A percentile compares a stretch with the other conserved stretches of the same genome.
Conservation (phyloP, 30 jellyfish, hydroid and myxozoan species). For the Mastigias papua region DNA sequence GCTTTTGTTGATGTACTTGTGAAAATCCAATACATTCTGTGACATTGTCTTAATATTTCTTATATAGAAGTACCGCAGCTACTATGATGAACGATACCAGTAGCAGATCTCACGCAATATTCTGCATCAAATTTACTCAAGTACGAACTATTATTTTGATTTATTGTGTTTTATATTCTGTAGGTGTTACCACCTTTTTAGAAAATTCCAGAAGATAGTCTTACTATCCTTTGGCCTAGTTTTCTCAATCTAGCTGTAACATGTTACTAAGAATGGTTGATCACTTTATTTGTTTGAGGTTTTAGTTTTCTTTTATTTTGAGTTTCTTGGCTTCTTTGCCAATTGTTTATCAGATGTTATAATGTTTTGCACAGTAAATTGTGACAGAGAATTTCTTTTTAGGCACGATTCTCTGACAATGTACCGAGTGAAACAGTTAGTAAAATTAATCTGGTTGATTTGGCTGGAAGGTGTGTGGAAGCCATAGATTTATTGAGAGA, state of each 20-base stretch:
- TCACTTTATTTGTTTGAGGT: no score
- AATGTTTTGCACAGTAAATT: no score
- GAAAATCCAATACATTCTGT: background rate
- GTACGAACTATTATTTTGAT: slow-evolving; percentile 4
- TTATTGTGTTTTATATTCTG: no score
- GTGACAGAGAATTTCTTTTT: slow-evolving; percentile 7
- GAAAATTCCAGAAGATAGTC: no score
- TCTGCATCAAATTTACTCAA: slow-evolving; percentile 88
- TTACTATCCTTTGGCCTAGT: no score
- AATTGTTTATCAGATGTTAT: background rate
- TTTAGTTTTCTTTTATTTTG: no score
- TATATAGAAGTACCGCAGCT: slow-evolving; percentile 85
- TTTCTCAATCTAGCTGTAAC: no score
- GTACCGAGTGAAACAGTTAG: slow-evolving; percentile 97
- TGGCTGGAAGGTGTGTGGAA: slow-evolving; percentile 91
- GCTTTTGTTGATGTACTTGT: background rate
- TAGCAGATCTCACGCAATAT: slow-evolving; percentile 97
- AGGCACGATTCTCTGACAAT: slow-evolving; percentile 90
- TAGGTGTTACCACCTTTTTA: no score
- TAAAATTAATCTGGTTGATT: slow-evolving; percentile 89
- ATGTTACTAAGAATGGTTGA: no score
- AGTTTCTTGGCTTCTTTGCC: no score
- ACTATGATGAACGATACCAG: slow-evolving; percentile 92
- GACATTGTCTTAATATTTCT: background rate
- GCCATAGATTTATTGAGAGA: no score